A percentile compares a stretch with the other conserved stretches of the same genome.
Conservation (phyloP, 2,888 invertebrate species). For the Drosophila emarginata region DNA sequence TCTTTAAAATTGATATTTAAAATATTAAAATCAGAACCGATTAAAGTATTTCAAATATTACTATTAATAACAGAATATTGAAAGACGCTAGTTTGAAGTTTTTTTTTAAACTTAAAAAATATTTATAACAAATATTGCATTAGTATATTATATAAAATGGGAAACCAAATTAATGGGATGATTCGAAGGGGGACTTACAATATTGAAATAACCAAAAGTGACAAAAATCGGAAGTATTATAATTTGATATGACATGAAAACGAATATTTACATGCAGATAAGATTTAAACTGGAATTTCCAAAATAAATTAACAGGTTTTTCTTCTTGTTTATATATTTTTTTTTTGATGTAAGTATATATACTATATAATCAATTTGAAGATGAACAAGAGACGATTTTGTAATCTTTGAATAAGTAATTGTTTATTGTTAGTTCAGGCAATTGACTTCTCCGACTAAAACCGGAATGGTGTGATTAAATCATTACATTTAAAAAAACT, state of each 20-base stretch:
- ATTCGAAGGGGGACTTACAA: background rate
- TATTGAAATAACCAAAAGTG: background rate
- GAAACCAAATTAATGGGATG: background rate
- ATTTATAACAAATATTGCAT: background rate
- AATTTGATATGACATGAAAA: slow-evolving; percentile 1
- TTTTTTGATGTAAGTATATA: background rate
- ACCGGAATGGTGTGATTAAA: slow-evolving; percentile 25
- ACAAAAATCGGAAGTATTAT: slow-evolving; percentile 4
- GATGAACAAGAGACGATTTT: background rate
- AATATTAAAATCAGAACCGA: no score
- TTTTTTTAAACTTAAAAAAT: no score
- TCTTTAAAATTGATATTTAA: no score
- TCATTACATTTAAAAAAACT: slow-evolving; percentile 4
- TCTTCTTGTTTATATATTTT: no score
- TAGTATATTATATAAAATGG: background rate
- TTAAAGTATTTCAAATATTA: no score
- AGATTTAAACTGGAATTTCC: slow-evolving; percentile 27
- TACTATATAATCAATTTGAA: background rate
- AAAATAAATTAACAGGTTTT: slow-evolving; percentile 22
- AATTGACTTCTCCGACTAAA: slow-evolving; percentile 19
- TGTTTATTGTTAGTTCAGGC: slow-evolving; percentile 9
- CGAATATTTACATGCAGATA: slow-evolving; percentile 1
- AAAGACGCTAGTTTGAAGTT: no score
- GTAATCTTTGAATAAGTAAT: background rate
- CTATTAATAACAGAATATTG: no score